These are phyloP conservation scores for Brotula barbata DNA, from an alignment of 2,797 vertebrate genomes.

Conservation along the genomic window DNA sequence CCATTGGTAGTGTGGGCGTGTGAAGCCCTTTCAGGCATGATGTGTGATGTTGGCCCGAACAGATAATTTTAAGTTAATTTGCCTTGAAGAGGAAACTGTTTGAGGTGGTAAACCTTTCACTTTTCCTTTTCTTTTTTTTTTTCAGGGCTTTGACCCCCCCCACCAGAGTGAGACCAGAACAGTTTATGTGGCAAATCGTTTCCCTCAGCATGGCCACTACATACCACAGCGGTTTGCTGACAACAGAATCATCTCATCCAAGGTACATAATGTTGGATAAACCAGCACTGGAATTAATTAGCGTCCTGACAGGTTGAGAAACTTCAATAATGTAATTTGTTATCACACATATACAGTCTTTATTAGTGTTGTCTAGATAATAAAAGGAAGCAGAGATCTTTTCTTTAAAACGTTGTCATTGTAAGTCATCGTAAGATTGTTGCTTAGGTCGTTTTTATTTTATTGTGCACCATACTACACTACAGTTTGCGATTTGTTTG, in stretches of 20 bases:
- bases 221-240: conserved; percentile 95
- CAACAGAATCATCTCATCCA: conserved; percentile 98
- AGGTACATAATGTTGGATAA: conserved; percentile 78
- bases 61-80: no score
- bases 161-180: conserved; percentile 98
- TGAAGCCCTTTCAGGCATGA: no score
- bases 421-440: background rate
- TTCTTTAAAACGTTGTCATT: background rate
- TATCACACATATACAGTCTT: no score
- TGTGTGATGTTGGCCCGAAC: no score
- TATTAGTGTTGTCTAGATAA: no score
- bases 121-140: background rate
- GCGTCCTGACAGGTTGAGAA: background rate
- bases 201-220: conserved; percentile 94
- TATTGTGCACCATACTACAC: no score
- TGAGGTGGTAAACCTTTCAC: no score
- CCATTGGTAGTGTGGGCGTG: no score
- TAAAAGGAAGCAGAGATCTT: background rate
- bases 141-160: conserved; percentile 95
- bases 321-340: background rate
- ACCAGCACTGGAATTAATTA: background rate
- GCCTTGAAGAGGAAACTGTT: no score
- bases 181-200: conserved; percentile 95
- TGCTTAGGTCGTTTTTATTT: no score
- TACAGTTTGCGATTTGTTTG: no score